phyloP scores from a whole-genome alignment of 2,888 invertebrate genomes.

The Clusia tigrina region DNA sequence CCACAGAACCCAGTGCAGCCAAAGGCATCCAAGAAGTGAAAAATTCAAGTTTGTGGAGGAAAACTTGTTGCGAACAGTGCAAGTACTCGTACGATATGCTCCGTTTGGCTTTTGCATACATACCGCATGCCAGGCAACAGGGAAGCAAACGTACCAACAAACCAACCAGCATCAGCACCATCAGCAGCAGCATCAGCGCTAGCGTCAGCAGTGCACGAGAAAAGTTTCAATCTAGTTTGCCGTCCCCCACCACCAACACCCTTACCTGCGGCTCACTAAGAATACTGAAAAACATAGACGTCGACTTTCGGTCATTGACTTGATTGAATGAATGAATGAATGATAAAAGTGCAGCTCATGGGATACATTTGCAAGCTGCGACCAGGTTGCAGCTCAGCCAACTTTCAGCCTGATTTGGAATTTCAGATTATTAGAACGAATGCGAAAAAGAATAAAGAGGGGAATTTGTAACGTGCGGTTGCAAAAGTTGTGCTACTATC shows the following conservation, averaged over 20 bases:
- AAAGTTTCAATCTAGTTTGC: slow-evolving; percentile 2
- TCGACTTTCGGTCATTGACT: neutral
- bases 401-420: neutral
- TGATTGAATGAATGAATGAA: neutral
- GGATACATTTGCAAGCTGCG: neutral
- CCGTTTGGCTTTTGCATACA: neutral
- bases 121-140: neutral
- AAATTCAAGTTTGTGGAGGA: slow-evolving; percentile 20
- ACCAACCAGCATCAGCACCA: neutral
- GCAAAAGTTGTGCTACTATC: neutral
- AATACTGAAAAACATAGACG: neutral
- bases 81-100: no score
- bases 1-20: no score
- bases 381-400: neutral
- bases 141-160: neutral
- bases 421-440: neutral
- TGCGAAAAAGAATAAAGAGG: neutral
- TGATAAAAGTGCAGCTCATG: neutral
- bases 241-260: neutral
- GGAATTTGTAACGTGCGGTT: neutral
- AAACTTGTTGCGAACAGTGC: slow-evolving; percentile 27
- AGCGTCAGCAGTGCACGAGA: neutral
- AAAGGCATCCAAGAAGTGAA: slow-evolving; percentile 15
- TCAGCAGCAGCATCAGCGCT: no score
- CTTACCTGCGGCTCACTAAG: neutral